phyloP scores from a whole-genome alignment of 2,888 invertebrate genomes.

The Erynnis tages region DNA sequence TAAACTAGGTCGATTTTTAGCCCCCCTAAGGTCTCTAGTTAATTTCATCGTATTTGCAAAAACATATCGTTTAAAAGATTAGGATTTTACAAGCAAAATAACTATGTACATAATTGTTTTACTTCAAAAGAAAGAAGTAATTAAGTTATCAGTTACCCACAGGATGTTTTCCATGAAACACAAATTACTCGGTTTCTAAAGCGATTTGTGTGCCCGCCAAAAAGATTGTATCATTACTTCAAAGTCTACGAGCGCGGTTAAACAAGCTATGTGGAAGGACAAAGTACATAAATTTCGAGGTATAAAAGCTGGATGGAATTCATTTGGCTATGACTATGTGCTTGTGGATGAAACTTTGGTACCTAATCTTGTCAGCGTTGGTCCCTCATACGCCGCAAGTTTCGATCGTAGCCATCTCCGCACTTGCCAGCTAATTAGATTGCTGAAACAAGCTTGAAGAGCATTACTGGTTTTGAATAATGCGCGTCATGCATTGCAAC shows the following conservation, averaged over 20 bases:
- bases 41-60: no score
- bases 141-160: neutral
- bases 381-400: conserved; percentile 54
- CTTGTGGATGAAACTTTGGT: conserved; percentile 52
- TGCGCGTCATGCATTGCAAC: neutral
- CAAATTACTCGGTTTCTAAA: conserved; percentile 18
- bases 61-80: no score
- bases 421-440: conserved; percentile 64
- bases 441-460: conserved; percentile 46
- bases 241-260: conserved; percentile 1
- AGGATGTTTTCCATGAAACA: neutral
- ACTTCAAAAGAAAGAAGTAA: no score
- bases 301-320: conserved; percentile 5
- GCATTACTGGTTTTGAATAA: neutral
- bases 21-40: no score
- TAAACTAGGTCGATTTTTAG: no score
- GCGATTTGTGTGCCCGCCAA: conserved; percentile 22
- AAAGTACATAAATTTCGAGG: conserved; percentile 6
- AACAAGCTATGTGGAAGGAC: conserved; percentile 13
- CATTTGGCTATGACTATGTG: conserved; percentile 20
- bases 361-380: conserved; percentile 60
- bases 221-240: conserved; percentile 19
- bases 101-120: no score
- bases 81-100: no score
- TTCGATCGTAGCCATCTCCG: conserved; percentile 58